phyloP scores from a whole-genome alignment of 2,888 invertebrate genomes.

The Theodoxus fluviatilis region DNA sequence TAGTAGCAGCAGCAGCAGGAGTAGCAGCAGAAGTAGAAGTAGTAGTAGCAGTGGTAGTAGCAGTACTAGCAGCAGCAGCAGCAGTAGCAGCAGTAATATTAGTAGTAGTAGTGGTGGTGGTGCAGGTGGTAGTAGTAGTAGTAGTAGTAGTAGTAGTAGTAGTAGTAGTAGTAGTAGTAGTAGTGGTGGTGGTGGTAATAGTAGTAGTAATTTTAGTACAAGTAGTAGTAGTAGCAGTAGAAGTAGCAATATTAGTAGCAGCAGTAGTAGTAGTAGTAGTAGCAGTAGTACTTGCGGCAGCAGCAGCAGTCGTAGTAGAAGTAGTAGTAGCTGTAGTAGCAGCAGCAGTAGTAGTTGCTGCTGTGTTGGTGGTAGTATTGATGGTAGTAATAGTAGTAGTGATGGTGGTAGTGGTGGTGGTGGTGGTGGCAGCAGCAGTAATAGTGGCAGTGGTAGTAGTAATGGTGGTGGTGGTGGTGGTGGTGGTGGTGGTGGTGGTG shows the following conservation, averaged over 20 bases:
- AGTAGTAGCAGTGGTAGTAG: slow-evolving; percentile 16
- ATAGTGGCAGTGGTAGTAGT: too few species aligned
- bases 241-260: neutral
- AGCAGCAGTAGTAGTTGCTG: slow-evolving; percentile 11
- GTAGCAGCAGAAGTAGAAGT: slow-evolving; percentile 8
- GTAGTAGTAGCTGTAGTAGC: slow-evolving; percentile 14
- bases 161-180: slow-evolving; percentile 28
- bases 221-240: neutral
- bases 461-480: too few species aligned
- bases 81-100: slow-evolving; percentile 3
- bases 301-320: slow-evolving; percentile 9
- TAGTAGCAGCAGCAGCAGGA: slow-evolving; percentile 9
- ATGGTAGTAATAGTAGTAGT: slow-evolving; percentile 12
- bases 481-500: too few species aligned
- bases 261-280: slow-evolving; percentile 16
- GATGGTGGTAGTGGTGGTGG: too few species aligned
- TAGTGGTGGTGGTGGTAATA: slow-evolving; percentile 22
- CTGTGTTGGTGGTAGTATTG: neutral
- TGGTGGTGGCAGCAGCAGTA: too few species aligned
- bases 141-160: slow-evolving; percentile 26
- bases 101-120: slow-evolving; percentile 14
- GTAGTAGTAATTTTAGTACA: neutral
- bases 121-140: slow-evolving; percentile 1
- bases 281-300: slow-evolving; percentile 6
- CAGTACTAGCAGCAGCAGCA: slow-evolving; percentile 3